phyloP scores from a whole-genome alignment of 2,113 vertebrate genomes.

The Mugil cephalus region DNA sequence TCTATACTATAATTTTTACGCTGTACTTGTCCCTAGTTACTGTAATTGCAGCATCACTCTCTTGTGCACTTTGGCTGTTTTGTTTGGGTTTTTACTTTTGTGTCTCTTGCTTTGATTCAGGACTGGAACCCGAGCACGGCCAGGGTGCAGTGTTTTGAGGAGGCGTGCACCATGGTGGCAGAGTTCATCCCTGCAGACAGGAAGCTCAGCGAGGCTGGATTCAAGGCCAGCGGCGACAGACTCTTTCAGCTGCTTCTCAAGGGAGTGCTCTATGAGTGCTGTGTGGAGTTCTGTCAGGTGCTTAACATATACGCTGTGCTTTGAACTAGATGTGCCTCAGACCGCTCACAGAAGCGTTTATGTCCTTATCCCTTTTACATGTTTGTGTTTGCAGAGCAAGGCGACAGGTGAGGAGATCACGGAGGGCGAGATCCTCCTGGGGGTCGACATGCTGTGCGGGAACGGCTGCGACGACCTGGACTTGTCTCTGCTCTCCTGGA shows the following conservation, averaged over 20 bases:
- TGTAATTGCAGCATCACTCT: background rate
- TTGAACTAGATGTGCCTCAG: background rate
- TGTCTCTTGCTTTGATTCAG: slow-evolving; percentile 37
- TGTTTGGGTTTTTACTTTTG: background rate
- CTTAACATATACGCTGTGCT: background rate
- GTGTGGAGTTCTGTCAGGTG: slow-evolving; percentile 96
- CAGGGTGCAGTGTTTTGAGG: slow-evolving; percentile 97
- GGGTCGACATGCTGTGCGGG: slow-evolving; percentile 95
- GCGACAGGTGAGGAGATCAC: slow-evolving; percentile 98
- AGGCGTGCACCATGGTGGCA: slow-evolving; percentile 95
- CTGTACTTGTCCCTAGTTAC: background rate
- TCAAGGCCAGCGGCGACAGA: slow-evolving; percentile 94
- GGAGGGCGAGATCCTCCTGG: slow-evolving; percentile 95
- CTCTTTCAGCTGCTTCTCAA: slow-evolving; percentile 98
- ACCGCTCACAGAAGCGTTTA: background rate
- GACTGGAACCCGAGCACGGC: slow-evolving; percentile 99
- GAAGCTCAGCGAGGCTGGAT: slow-evolving; percentile 97
- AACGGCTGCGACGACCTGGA: slow-evolving; percentile 98
- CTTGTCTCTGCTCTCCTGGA: slow-evolving; percentile 96
- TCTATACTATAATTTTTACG: background rate
- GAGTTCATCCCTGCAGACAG: slow-evolving; percentile 98
- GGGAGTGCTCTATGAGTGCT: slow-evolving; percentile 96
- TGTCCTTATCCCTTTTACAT: background rate
- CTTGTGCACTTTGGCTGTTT: background rate
- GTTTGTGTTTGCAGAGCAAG: slow-evolving; percentile 85